These are phyloP conservation scores for Drosophila bunnanda DNA, from an alignment of 2,888 invertebrate species.

Conservation along the genomic window DNA sequence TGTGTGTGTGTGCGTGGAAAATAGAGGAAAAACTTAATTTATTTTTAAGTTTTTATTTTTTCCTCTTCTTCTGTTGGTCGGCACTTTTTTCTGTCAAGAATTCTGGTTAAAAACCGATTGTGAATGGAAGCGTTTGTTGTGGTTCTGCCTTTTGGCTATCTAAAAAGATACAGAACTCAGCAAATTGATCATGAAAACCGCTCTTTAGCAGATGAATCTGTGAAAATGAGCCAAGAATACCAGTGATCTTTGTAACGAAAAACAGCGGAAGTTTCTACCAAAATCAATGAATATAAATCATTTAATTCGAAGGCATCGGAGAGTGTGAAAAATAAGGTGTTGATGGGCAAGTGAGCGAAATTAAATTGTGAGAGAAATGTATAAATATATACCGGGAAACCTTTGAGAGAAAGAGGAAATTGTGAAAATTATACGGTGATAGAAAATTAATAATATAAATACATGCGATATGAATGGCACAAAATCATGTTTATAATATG, in stretches of 20 bases:
- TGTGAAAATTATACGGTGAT: slow-evolving; percentile 11
- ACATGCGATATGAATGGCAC: slow-evolving; percentile 1
- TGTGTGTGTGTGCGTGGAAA: slow-evolving; percentile 44
- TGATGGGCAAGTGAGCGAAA: slow-evolving; percentile 21
- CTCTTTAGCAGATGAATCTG: slow-evolving; percentile 15
- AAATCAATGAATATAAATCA: slow-evolving; percentile 19
- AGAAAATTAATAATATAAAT: slow-evolving; percentile 1
- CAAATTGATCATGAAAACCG: slow-evolving; percentile 72
- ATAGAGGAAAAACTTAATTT: slow-evolving; percentile 66
- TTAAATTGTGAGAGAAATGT: slow-evolving; percentile 5
- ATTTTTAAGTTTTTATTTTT: slow-evolving; percentile 73
- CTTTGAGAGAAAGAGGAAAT: slow-evolving; percentile 1
- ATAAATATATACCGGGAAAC: slow-evolving; percentile 4
- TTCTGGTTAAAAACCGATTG: slow-evolving; percentile 66
- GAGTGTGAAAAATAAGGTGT: slow-evolving; percentile 26
- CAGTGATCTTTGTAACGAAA: slow-evolving; percentile 2
- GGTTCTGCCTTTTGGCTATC: slow-evolving; percentile 21
- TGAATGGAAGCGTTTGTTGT: slow-evolving; percentile 70
- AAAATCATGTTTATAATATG: background rate
- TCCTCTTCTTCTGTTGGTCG: slow-evolving; percentile 46
- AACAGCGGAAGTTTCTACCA: background rate
- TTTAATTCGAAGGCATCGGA: background rate
- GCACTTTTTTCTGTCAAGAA: slow-evolving; percentile 57
- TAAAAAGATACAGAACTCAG: slow-evolving; percentile 44
- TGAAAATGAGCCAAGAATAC: slow-evolving; percentile 13